Conservation (phyloP, 2,888 invertebrate species). For the Apotomis capreana region DNA sequence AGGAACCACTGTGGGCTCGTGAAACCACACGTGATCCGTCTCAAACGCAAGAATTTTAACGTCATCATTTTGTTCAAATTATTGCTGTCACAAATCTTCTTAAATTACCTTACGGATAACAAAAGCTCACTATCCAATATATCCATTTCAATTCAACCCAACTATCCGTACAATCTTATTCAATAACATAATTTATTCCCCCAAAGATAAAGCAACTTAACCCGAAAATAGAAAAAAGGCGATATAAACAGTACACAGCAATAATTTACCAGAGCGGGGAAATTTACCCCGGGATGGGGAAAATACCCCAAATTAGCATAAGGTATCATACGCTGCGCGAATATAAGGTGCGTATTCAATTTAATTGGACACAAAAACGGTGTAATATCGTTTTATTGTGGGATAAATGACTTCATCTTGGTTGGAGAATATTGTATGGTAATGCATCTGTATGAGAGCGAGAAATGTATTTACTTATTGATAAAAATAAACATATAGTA, state of each 20-base stretch:
- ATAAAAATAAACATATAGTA: neutral
- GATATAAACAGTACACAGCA: slow-evolving; percentile 37
- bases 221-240: slow-evolving; percentile 37
- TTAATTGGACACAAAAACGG: slow-evolving; percentile 40
- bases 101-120: no score
- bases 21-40: no score
- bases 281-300: slow-evolving; percentile 40
- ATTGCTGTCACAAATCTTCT: no score
- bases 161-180: slow-evolving; percentile 17
- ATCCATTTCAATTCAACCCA: neutral
- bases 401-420: slow-evolving; percentile 42
- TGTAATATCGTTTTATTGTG: slow-evolving; percentile 42
- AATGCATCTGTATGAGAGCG: slow-evolving; percentile 17
- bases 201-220: slow-evolving; percentile 33
- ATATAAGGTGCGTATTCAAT: slow-evolving; percentile 37
- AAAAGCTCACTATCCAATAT: no score
- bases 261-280: slow-evolving; percentile 43
- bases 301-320: slow-evolving; percentile 40
- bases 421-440: slow-evolving; percentile 35
- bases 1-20: no score
- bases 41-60: no score
- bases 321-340: slow-evolving; percentile 39
- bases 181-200: slow-evolving; percentile 23
- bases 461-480: neutral
- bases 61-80: no score